Percentiles rank a stretch among this genome's conserved stretches.
Conservation (phyloP, 2,113 vertebrate genomes). For the Muntiacus muntjak region DNA sequence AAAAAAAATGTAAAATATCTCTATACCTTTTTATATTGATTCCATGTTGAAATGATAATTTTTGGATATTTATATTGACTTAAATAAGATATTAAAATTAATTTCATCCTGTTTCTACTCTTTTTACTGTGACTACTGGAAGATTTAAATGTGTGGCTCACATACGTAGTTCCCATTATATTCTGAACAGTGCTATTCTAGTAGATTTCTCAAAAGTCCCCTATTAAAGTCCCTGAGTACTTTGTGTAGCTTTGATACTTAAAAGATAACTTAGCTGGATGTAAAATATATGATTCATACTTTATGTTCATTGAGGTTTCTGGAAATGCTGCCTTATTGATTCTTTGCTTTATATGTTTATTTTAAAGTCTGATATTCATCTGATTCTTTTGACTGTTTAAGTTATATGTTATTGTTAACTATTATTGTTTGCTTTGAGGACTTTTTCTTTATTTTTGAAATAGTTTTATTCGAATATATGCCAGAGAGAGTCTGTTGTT, state of each 20-base stretch:
- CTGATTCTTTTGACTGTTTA: background rate
- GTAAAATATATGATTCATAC: background rate
- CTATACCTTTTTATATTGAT: background rate
- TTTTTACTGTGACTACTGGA: background rate
- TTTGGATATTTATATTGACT: background rate
- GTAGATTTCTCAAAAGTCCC: background rate
- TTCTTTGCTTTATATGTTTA: background rate
- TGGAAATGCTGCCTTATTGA: background rate
- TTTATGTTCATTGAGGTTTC: background rate
- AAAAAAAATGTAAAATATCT: background rate
- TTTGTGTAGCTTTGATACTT: background rate
- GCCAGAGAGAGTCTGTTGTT: background rate
- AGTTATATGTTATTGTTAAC: background rate
- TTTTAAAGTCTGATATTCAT: background rate
- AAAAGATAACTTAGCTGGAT: background rate
- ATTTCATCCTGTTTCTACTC: background rate
- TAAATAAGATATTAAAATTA: slow-evolving; percentile 16
- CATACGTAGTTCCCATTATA: background rate
- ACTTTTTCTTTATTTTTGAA: slow-evolving; percentile 2
- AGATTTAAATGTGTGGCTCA: background rate
- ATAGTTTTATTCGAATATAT: background rate
- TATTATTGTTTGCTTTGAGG: background rate
- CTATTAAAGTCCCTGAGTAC: background rate
- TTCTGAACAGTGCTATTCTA: background rate
- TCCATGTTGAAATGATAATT: background rate